These are phyloP conservation scores for Crocidura indochinensis DNA, from an alignment of 2,797 vertebrate genomes.

Conservation along the genomic window DNA sequence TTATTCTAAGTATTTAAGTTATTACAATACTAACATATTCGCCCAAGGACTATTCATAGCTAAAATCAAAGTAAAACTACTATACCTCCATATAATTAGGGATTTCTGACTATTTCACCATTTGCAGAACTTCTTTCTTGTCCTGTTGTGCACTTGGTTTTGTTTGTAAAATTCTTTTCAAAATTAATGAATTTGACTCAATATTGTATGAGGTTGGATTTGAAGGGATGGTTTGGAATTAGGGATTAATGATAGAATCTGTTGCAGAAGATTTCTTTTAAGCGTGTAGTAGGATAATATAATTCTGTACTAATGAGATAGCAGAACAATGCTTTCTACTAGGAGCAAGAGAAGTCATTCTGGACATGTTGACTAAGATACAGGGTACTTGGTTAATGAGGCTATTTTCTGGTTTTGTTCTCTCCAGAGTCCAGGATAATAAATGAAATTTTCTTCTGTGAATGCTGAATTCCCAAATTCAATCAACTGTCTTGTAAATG, in stretches of 20 bases:
- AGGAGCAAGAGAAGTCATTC: not conserved
- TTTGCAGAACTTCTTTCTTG: not conserved
- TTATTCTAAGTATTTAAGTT: too few species aligned
- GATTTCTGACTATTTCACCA: constrained; percentile 19
- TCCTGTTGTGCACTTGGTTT: not conserved
- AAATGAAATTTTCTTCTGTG: constrained; percentile 24
- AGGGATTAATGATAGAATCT: not conserved
- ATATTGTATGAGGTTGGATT: constrained; percentile 6
- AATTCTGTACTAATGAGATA: not conserved
- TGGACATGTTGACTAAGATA: constrained; percentile 40
- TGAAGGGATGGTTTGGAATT: constrained; percentile 15
- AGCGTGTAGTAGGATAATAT: not conserved
- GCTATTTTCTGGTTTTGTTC: constrained; percentile 31
- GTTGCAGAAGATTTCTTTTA: constrained; percentile 38
- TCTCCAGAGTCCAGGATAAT: constrained; percentile 47
- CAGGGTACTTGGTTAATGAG: constrained; percentile 43
- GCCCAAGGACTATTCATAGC: constrained; percentile 8
- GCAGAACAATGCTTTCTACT: not conserved
- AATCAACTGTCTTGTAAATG: constrained; percentile 43
- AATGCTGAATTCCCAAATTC: constrained; percentile 15
- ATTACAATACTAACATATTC: constrained; percentile 44
- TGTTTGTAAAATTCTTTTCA: constrained; percentile 27
- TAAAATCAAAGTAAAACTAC: constrained; percentile 29
- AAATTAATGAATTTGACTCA: not conserved
- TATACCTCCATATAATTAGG: constrained; percentile 2